Conservation (phyloP, 2,888 invertebrate genomes). For the Patella depressa region DNA sequence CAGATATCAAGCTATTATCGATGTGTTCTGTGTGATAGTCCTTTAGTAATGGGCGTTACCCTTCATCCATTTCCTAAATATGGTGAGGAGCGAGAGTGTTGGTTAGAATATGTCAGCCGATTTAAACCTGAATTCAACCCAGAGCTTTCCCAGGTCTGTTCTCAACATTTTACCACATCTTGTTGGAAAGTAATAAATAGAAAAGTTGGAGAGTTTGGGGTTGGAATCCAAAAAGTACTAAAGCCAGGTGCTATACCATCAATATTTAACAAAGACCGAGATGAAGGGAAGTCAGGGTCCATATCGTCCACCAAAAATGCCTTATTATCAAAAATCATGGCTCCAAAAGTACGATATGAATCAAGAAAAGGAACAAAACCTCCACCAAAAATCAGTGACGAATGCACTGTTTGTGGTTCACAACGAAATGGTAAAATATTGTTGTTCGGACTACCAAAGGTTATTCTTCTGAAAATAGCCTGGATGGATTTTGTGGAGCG, state of each 20-base stretch:
- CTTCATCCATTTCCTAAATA: not conserved
- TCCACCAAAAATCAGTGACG: not conserved
- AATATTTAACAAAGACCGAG: not conserved
- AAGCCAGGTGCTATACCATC: not conserved
- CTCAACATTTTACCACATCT: not conserved
- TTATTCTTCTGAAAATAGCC: not conserved
- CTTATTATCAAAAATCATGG: not conserved
- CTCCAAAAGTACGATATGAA: not conserved
- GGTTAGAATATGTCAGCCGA: not conserved
- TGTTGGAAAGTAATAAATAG: not conserved
- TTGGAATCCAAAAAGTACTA: not conserved
- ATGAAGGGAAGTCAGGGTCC: not conserved
- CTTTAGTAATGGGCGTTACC: not conserved
- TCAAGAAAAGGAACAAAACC: not conserved
- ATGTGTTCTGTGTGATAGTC: slow-evolving; percentile 6
- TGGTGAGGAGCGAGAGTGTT: not conserved
- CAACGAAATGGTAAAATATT: not conserved
- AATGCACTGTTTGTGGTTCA: not conserved
- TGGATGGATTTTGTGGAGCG: not conserved
- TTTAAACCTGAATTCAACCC: not conserved
- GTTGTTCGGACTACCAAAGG: not conserved
- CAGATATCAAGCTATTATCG: not conserved
- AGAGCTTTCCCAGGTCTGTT: not conserved
- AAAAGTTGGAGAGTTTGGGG: slow-evolving; percentile 5
- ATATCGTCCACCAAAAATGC: not conserved